Percentiles rank a stretch among this genome's conserved stretches.
phyloP scores from a whole-genome alignment of 1,140 invertebrate species.

The Hylyphantes graminicola region DNA sequence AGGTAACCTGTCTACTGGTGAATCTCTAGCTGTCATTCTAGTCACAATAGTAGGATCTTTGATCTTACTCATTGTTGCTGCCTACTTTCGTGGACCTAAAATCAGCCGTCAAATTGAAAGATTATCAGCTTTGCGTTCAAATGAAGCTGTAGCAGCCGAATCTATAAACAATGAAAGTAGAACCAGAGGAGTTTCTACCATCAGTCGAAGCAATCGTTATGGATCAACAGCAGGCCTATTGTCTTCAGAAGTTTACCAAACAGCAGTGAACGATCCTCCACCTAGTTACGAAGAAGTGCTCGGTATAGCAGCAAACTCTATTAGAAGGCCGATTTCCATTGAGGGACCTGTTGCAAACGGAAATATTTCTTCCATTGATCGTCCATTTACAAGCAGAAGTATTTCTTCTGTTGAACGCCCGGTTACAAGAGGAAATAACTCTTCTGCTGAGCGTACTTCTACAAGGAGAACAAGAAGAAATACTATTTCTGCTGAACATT shows the following conservation, averaged over 20 bases:
- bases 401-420: too few relatives aligned
- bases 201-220: conserved; percentile 6
- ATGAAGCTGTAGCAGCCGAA: background rate
- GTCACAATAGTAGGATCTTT: conserved; percentile 25
- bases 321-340: background rate
- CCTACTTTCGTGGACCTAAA: conserved; percentile 41
- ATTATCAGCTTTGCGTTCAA: background rate
- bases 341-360: background rate
- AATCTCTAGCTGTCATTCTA: conserved; percentile 34
- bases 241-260: conserved; percentile 3
- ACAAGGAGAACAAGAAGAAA: too few relatives aligned
- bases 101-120: conserved; percentile 29
- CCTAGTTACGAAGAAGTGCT: conserved; percentile 9
- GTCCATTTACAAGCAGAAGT: too few relatives aligned
- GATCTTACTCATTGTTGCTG: conserved; percentile 9
- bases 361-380: too few relatives aligned
- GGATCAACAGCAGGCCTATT: background rate
- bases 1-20: conserved; percentile 11
- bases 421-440: too few relatives aligned
- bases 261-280: background rate
- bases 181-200: background rate
- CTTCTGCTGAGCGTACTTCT: too few relatives aligned
- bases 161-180: background rate
- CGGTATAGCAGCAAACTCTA: background rate
- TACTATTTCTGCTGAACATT: too few relatives aligned